Base-by-base conservation (phyloP, 2,797 vertebrate genomes). In the Mormyrops attenuatus region DNA sequence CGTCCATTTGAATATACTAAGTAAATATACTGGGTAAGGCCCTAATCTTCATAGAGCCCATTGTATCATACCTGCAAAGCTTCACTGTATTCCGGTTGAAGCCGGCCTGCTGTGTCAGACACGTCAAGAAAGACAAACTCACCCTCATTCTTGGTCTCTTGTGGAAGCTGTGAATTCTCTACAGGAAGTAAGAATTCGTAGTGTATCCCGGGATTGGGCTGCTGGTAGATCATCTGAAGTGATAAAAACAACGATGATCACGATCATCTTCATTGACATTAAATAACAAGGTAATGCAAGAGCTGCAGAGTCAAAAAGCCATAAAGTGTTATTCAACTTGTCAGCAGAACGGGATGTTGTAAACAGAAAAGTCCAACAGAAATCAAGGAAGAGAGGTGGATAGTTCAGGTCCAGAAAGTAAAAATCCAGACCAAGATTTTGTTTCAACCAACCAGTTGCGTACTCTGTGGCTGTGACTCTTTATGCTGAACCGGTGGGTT, bases 161-260 rank as follows among this genome's bases (percentile, higher is more conserved):
- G 94, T 55, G 96, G 96, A 91, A 95, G 93, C 91, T 96, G 96
- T 88, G 96, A 95, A 89, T 96, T 97, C 88, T 96, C 96, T 82
- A 95, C 95, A 89, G 97, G 97, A 90, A 99, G 94, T 47, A 98
- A 94, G 69, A 97, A 99, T 89, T 99, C 97, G 0, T 99, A 99
- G 92, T 97, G 97, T 93, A 99, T 96, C 41, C 97, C 97, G 0
- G 98, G 98, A 91, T 99, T 99, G 73, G 97, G 97, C 92, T 99
- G 98, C 94, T 99, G 98, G 95, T 98, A 98, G 92, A 99, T 99
- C 97, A 99, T 97, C 98, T 99, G 92, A 89, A 20, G 88, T 90
- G 41, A 44, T 80, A 63, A 92, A 88, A 92, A 85, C 47, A 85
- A 53, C 7, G 60, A 5, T 13, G 15, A 38, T 60, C n/a, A 57